phyloP scores from a whole-genome alignment of 2,113 vertebrate species.

The Nycticorax nycticorax region DNA sequence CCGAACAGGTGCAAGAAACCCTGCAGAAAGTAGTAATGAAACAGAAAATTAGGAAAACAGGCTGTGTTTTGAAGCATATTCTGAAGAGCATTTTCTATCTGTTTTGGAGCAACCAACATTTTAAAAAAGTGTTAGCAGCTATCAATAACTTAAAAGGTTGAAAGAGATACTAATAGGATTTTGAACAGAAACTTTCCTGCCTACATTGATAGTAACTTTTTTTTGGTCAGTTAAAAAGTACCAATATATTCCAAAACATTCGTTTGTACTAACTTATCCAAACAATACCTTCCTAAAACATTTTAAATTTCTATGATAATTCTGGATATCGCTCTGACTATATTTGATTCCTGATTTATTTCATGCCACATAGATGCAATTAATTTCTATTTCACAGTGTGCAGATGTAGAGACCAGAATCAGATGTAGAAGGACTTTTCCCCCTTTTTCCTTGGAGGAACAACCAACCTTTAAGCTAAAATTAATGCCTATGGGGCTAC shows the following conservation, averaged over 20 bases:
- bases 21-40: background rate
- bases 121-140: background rate
- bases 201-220: background rate
- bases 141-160: background rate
- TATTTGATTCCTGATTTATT: background rate
- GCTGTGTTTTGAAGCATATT: background rate
- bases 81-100: background rate
- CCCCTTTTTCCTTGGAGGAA: background rate
- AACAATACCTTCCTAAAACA: background rate
- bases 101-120: background rate
- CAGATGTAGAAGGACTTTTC: accelerated
- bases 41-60: background rate
- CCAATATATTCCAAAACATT: background rate
- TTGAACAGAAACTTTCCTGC: background rate
- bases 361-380: background rate
- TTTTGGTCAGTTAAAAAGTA: background rate
- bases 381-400: background rate
- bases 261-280: background rate
- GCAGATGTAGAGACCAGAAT: background rate
- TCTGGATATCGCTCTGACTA: background rate
- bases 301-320: background rate
- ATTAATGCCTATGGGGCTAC: background rate
- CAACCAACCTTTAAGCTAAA: background rate
- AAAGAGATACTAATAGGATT: background rate
- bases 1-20: background rate